These are phyloP conservation scores for Buphagus erythrorhynchus DNA, from an alignment of 2,797 vertebrate species.

Conservation along the genomic window DNA sequence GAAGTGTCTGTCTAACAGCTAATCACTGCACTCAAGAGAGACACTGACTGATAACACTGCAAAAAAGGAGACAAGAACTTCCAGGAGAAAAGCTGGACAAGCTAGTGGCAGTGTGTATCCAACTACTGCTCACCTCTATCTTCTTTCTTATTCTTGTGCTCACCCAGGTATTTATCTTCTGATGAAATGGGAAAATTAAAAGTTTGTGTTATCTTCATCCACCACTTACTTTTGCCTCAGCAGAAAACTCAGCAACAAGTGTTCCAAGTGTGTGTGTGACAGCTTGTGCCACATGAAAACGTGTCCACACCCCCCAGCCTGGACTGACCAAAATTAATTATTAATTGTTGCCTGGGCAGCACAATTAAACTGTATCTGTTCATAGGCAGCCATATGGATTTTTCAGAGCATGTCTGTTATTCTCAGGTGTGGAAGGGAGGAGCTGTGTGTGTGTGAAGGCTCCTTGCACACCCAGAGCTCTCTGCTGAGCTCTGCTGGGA, in stretches of 20 bases:
- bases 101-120: background rate
- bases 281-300: fast-evolving
- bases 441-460: background rate
- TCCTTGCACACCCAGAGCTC: background rate
- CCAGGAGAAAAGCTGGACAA: background rate
- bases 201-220: background rate
- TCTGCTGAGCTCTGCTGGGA: background rate
- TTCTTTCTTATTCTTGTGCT: background rate
- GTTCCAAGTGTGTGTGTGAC: background rate
- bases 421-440: background rate
- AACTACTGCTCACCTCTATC: background rate
- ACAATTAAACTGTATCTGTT: fast-evolving
- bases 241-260: background rate
- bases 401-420: fast-evolving
- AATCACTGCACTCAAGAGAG: background rate
- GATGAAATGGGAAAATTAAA: background rate
- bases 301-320: background rate
- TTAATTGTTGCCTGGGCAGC: fast-evolving
- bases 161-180: background rate
- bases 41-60: background rate
- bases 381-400: background rate
- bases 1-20: background rate
- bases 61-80: background rate
- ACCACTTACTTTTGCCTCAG: fast-evolving
- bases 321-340: background rate